Percentiles rank a stretch among this genome's conserved stretches.
phyloP scores from a whole-genome alignment of 2,113 vertebrate species.

The Archilochus colubris region DNA sequence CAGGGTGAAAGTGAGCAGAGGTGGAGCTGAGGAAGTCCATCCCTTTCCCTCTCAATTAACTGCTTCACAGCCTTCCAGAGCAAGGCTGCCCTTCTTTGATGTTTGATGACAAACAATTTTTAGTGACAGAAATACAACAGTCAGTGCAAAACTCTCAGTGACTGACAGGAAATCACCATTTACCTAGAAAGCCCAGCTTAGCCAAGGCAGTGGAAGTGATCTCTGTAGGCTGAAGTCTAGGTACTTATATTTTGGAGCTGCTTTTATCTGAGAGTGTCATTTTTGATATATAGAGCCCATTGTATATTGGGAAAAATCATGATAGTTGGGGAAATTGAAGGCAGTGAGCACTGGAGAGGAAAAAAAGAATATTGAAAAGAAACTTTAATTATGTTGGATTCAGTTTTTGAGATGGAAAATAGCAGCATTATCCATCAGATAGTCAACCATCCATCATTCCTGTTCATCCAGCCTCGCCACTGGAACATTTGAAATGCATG shows the following conservation, averaged over 20 bases:
- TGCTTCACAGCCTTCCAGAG: not conserved
- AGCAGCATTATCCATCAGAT: not conserved
- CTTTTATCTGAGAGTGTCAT: conserved; percentile 15
- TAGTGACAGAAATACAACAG: not conserved
- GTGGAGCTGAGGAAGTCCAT: not conserved
- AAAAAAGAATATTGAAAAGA: conserved; percentile 50
- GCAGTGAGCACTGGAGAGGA: conserved; percentile 15
- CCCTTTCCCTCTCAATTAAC: not conserved
- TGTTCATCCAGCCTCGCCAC: not conserved
- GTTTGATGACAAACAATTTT: not conserved
- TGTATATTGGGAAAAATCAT: conserved; percentile 21
- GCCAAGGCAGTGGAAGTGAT: not conserved
- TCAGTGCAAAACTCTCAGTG: not conserved
- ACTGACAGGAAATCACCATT: not conserved
- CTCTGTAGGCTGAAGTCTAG: not conserved
- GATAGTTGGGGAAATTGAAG: conserved; percentile 45
- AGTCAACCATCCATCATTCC: conserved; percentile 17
- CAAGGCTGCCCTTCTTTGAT: not conserved
- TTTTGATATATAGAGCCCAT: conserved; percentile 60
- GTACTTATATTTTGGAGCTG: not conserved
- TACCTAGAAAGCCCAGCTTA: not conserved
- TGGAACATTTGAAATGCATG: conserved; percentile 31
- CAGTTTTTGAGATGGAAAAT: conserved; percentile 41
- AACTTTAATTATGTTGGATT: conserved; percentile 57
- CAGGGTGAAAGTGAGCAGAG: not conserved